Base-by-base conservation (phyloP, 2,797 vertebrate species). In the Scleropages formosus region DNA sequence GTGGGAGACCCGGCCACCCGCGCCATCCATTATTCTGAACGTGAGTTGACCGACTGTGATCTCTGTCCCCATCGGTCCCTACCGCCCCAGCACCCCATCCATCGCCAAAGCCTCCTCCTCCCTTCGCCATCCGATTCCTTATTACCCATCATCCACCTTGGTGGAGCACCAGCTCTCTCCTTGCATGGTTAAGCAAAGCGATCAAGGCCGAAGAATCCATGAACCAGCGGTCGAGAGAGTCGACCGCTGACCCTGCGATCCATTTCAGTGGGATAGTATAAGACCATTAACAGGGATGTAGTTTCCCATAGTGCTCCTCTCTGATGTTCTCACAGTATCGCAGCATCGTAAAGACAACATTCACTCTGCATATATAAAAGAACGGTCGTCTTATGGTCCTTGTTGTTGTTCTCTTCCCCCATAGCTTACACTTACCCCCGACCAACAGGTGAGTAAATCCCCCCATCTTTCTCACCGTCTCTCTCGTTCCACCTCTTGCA, bases 21-120 rank as follows among this genome's bases (percentile, higher is more conserved):
- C 75, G 85, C 88, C 88, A 95, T 99, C 85, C 93, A 94, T 88
- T 99, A 98, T 87, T 94, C 93, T 71, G 96, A 99, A 83, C 96
- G 96, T 99, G 91, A 93, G 96, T 94, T 68, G 24, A 56, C 11
- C 4, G 15, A 26, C 18, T 22, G n/a, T 0, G 8, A 16, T 20
- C 24, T n/a, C 1, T 31, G 11, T 49, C 10, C 12, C 9, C 26
- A 26, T 56, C 11, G 51, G 20, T 4, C 12, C 9, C 20, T 3
- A 3, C 8, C 47, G 10, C 26, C 1, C 61, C 22, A 8, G 24
- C 39, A 39, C 2, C 39, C 6, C 4, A 3, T 51, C 26, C 22
- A n/a, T 75, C 16, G 49, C 47, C 62, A 22, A 10, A 1, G 11
- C 62, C 4, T 61, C 20, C 13, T 18, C 9, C 9, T 15, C 11